Evolutionary conservation across 2,888 invertebrate species (phyloP), one percentile per base, ranked within the genome.

Genomic region (Caradrina clavipalpis): DNA sequence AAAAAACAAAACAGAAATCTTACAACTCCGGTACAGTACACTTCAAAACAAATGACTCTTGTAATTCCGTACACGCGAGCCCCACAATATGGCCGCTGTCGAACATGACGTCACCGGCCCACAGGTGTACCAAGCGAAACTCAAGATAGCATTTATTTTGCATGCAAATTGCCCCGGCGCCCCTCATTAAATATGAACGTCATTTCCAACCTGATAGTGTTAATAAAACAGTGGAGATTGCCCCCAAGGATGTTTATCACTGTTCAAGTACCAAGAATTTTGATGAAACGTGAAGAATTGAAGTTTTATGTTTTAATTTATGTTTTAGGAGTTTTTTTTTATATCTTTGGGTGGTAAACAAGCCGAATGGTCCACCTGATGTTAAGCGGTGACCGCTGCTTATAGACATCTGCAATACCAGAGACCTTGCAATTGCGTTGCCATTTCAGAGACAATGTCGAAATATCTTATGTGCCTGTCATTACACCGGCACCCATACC

Each of bases 141-240:
- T 55, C 67, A 58, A 66, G 73, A 63, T 63, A 55, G 39, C 76
- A 74, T 85, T 71, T 70, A 85, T 85, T 83, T 83, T 79, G 73
- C 70, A 83, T 76, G 71, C 72, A 79, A 85, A 85, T 81, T 76
- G 79, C 45, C 64, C 64, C 51, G 31, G 74, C 62, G 65, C 69
- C 79, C 66, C 72, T 65, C 77, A 74, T 84, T 81, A 83, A 83
- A 83, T 79, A 85, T 85, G 58, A n/a, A 83, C 77, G 64, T 64
- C 73, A 79, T 82, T 78, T 74, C 64, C 68, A 42, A 35, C 50
- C 55, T 72, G 59, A 74, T 81, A 77, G 77, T 81, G 72, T 60
- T 69, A 72, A 84, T 83, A 79, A 82, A 78, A 76, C 75, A 71
- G 60, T 7, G 56, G 19, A 65, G 61, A 84, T 73, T 76, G 76